phyloP scores from a whole-genome alignment of 1,140 invertebrate genomes.

The Drosophila ohnishii region DNA sequence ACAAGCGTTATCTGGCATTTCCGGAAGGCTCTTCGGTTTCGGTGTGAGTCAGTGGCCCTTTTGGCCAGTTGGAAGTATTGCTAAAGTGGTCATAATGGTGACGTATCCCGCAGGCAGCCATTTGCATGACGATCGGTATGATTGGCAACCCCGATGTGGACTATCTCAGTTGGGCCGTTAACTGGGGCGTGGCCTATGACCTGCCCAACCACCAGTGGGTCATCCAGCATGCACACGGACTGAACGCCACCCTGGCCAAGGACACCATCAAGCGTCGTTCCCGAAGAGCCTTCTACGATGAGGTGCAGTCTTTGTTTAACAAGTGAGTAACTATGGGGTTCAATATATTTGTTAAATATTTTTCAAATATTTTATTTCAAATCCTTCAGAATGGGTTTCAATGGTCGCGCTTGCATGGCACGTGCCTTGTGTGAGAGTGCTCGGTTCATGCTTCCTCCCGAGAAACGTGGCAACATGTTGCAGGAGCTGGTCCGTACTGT shows the following conservation, averaged over 20 bases:
- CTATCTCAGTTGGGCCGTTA: slow-evolving; percentile 83
- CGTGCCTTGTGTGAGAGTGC: slow-evolving; percentile 89
- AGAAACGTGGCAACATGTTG: slow-evolving; percentile 85
- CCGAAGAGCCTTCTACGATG: slow-evolving; percentile 87
- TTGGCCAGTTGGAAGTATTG: neutral
- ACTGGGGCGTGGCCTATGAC: slow-evolving; percentile 91
- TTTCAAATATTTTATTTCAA: neutral
- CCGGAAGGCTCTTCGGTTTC: slow-evolving; percentile 83
- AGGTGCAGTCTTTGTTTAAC: slow-evolving; percentile 87
- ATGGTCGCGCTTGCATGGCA: slow-evolving; percentile 87
- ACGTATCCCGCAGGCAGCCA: slow-evolving; percentile 58
- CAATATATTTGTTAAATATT: no score
- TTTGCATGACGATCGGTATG: slow-evolving; percentile 79
- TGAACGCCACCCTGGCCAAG: slow-evolving; percentile 75
- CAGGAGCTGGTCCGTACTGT: slow-evolving; percentile 89
- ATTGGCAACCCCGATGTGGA: slow-evolving; percentile 78
- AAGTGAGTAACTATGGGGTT: slow-evolving; percentile 84
- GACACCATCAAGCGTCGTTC: slow-evolving; percentile 85
- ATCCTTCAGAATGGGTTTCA: slow-evolving; percentile 87
- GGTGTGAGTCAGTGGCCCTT: slow-evolving; percentile 61
- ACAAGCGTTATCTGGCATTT: slow-evolving; percentile 81
- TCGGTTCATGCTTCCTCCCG: slow-evolving; percentile 84
- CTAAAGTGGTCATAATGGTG: slow-evolving; percentile 1
- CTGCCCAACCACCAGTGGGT: slow-evolving; percentile 88
- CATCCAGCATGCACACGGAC: slow-evolving; percentile 83